Conservation (phyloP, 1,140 invertebrate genomes). For the Adelges cooleyi region DNA sequence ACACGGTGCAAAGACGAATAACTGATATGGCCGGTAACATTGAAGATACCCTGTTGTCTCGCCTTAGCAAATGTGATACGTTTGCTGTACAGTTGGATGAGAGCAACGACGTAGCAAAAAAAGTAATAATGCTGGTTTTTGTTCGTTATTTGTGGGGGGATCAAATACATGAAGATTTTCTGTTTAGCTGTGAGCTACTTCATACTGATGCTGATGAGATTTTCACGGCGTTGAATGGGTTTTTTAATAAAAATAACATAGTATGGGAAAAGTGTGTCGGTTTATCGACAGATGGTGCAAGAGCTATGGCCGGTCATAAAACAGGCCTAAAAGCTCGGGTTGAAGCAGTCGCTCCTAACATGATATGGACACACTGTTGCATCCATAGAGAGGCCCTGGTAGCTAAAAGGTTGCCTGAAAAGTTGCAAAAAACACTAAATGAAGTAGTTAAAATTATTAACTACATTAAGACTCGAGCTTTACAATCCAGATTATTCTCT, state of each 20-base stretch:
- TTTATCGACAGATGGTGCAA: constrained; percentile 16
- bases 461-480: constrained; percentile 30
- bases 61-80: not conserved
- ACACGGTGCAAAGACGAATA: not conserved
- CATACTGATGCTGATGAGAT: constrained; percentile 5
- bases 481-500: constrained; percentile 30
- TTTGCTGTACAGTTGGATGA: constrained; percentile 30
- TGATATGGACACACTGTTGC: constrained; percentile 30
- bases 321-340: constrained; percentile 3
- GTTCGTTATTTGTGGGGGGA: constrained; percentile 15
- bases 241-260: constrained; percentile 19
- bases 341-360: constrained; percentile 23
- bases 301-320: constrained; percentile 17
- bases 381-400: constrained; percentile 29
- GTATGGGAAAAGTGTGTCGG: constrained; percentile 20
- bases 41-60: not conserved
- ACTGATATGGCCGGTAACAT: not conserved
- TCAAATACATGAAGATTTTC: constrained; percentile 9
- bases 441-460: constrained; percentile 31
- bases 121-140: constrained; percentile 26
- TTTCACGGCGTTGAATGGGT: not conserved
- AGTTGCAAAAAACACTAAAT: constrained; percentile 27
- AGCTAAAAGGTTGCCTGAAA: constrained; percentile 21
- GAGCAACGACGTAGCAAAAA: constrained; percentile 26
- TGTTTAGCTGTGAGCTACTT: not conserved